phyloP scores from a whole-genome alignment of 1,140 invertebrate genomes.

The Aphelenchoides fujianensis region DNA sequence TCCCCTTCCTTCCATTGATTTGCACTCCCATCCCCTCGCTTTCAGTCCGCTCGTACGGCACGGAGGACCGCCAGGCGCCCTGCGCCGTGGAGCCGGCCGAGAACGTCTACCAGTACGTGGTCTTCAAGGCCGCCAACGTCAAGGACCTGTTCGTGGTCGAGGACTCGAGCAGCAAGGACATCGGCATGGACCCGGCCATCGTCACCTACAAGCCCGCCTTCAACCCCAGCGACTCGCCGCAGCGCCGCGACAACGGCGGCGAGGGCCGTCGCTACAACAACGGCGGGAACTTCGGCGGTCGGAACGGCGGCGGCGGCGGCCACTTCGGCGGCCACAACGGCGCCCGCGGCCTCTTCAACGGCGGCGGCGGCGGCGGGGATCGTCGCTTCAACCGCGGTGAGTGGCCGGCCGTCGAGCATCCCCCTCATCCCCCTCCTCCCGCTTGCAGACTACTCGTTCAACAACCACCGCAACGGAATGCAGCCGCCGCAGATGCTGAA shows the following conservation, averaged over 20 bases:
- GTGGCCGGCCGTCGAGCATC: neutral
- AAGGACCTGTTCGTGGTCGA: slow-evolving; percentile 17
- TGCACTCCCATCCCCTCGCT: neutral
- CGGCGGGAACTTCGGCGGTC: neutral
- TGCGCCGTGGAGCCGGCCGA: neutral
- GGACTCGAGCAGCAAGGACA: neutral
- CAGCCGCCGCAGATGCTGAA: neutral
- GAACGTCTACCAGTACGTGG: slow-evolving; percentile 3
- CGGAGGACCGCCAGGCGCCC: slow-evolving; percentile 2
- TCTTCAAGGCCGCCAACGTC: slow-evolving; percentile 10
- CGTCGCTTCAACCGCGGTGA: neutral
- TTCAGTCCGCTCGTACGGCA: slow-evolving; percentile 16
- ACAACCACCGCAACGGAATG: neutral
- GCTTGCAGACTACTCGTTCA: neutral
- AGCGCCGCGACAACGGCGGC: neutral
- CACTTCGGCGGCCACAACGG: neutral
- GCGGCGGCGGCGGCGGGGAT: neutral
- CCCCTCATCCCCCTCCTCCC: neutral
- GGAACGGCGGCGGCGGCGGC: neutral
- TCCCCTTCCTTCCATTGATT: neutral
- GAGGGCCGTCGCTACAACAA: neutral
- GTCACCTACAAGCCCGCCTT: neutral
- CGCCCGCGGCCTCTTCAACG: neutral
- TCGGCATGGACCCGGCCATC: neutral
- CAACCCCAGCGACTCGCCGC: neutral